These are phyloP conservation scores for Bagarius yarrelli DNA, from an alignment of 2,113 vertebrate genomes.

Conservation along the genomic window DNA sequence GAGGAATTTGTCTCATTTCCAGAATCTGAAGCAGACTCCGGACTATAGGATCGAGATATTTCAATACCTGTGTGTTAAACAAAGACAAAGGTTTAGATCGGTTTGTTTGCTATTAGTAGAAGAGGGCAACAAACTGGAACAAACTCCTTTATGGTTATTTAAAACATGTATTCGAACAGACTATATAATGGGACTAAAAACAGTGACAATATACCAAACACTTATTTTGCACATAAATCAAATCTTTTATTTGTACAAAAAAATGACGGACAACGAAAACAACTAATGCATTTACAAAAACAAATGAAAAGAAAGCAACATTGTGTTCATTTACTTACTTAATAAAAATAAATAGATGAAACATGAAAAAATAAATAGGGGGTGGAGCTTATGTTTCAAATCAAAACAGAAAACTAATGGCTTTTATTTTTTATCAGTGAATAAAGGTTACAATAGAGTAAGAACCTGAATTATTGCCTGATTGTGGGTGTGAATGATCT, in stretches of 20 bases:
- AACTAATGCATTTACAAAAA: slow-evolving; percentile 51
- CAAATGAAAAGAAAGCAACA: slow-evolving; percentile 46
- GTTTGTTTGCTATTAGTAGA: not conserved
- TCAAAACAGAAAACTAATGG: slow-evolving; percentile 61
- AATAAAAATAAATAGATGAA: slow-evolving; percentile 64
- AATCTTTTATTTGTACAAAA: slow-evolving; percentile 66
- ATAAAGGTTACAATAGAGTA: slow-evolving; percentile 98
- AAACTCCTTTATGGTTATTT: not conserved
- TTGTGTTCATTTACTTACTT: slow-evolving; percentile 34
- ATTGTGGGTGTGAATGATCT: slow-evolving; percentile 82
- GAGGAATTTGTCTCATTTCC: slow-evolving; percentile 99
- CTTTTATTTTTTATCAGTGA: slow-evolving; percentile 82
- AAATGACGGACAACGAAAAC: slow-evolving; percentile 53
- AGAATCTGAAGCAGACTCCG: slow-evolving; percentile 97
- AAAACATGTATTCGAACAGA: not conserved
- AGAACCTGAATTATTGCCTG: slow-evolving; percentile 98
- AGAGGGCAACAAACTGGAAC: not conserved
- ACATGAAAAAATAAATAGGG: slow-evolving; percentile 66
- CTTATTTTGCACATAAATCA: slow-evolving; percentile 65
- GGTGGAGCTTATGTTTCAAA: slow-evolving; percentile 42
- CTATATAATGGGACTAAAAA: not conserved
- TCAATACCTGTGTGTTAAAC: slow-evolving; percentile 93
- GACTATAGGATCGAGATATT: slow-evolving; percentile 96
- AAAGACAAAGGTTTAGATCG: slow-evolving; percentile 78
- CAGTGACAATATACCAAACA: not conserved